phyloP scores from a whole-genome alignment of 2,888 invertebrate species.

The Bellardia bayeri region DNA sequence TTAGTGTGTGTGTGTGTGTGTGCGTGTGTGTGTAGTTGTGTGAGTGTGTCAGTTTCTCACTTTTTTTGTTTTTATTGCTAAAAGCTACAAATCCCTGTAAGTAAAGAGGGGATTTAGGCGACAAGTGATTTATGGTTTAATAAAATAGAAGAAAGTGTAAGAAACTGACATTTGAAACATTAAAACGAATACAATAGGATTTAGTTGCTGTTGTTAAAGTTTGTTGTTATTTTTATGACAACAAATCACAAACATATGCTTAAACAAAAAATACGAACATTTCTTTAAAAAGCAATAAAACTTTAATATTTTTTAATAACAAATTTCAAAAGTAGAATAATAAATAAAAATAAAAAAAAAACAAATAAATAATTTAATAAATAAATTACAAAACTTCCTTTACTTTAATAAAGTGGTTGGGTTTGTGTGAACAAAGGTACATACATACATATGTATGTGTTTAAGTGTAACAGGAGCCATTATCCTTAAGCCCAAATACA shows the following conservation, averaged over 20 bases:
- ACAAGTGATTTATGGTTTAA: constrained; percentile 63
- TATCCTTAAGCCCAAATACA: constrained; percentile 12
- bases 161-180: constrained; percentile 36
- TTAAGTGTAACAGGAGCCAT: constrained; percentile 8
- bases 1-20: neutral
- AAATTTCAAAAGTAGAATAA: constrained; percentile 2
- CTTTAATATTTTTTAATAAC: constrained; percentile 19
- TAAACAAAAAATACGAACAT: constrained; percentile 12
- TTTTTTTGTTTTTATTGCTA: constrained; percentile 30
- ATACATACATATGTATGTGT: neutral
- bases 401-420: neutral
- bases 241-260: constrained; percentile 57
- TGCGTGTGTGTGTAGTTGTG: neutral
- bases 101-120: constrained; percentile 49
- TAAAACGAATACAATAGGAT: constrained; percentile 31
- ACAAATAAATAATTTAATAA: neutral
- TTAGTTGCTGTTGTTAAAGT: neutral
- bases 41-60: neutral
- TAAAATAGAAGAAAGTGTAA: constrained; percentile 40
- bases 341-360: neutral
- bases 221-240: constrained; percentile 9
- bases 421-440: neutral
- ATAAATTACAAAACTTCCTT: neutral
- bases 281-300: constrained; percentile 1
- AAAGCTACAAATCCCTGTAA: constrained; percentile 55